Evolutionary conservation across 2,113 vertebrate genomes (phyloP), one percentile per base, ranked within the genome.

Genomic region (Monopterus albus): DNA sequence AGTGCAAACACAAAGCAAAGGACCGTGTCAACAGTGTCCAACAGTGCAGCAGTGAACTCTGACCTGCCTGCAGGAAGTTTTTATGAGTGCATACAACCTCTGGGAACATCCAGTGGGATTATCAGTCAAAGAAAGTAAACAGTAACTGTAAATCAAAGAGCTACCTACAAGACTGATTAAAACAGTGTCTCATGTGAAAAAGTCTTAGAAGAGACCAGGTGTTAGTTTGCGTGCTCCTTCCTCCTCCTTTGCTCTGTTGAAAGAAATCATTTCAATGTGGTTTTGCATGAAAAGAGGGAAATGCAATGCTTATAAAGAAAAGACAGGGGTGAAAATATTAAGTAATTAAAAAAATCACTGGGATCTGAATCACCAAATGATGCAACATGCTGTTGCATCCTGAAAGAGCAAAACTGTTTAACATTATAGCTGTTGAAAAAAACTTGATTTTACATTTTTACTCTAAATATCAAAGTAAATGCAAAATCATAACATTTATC

Each of bases 11-110:
- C 80, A 83, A 87, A 82, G 69, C 21, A 53, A 69, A 55, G 73
- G 15, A 81, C 26, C 70, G 2, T 51, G 57, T 72, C 75, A 81
- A 42, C 40, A 58, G 17, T 72, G 53, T 50, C 74, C 29, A 61
- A 75, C 65, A 72, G 65, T 26, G 26, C 75, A 77, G 64, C 75
- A 69, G 13, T 84, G 82, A 84, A 58, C 85, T 75, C 33, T 66
- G 52, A 77, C 72, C 76, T 42, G 29, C 23, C 59, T 14, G 56
- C 18, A 56, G 47, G 62, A 75, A 64, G 75, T 81, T 83, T 68
- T 42, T 3, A 2, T 58, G 10, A 59, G 36, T 38, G n/a, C 6
- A 7, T 14, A 8, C 18, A 50, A 25, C 47, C 65, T 60, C 7
- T n/a, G 5, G 43, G 51, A 81, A 33, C 49, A 43, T 46, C 66